phyloP scores from a whole-genome alignment of 2,888 invertebrate genomes.

The Sphaerophoria taeniata region DNA sequence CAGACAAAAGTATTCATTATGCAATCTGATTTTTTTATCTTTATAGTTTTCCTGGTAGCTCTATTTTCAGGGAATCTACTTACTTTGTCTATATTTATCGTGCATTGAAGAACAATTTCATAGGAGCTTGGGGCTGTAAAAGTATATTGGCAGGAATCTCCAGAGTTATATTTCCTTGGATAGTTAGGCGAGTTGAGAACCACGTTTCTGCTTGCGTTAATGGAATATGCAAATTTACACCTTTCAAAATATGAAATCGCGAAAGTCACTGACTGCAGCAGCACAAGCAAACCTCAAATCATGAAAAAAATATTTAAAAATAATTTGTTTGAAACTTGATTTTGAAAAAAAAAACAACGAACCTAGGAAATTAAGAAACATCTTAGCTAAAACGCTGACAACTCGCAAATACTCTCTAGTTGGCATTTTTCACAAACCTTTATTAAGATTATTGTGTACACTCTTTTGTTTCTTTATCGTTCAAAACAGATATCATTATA shows the following conservation, averaged over 20 bases:
- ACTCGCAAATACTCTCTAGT: slow-evolving; percentile 50
- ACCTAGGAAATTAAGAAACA: slow-evolving; percentile 48
- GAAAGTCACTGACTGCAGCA: slow-evolving; percentile 42
- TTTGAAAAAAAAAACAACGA: slow-evolving; percentile 21
- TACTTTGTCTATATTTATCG: slow-evolving; percentile 78
- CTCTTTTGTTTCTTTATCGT: not conserved
- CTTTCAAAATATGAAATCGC: slow-evolving; percentile 41
- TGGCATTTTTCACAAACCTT: slow-evolving; percentile 24
- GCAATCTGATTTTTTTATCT: too few species aligned
- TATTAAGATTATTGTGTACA: slow-evolving; percentile 46
- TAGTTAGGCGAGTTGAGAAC: slow-evolving; percentile 80
- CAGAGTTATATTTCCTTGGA: slow-evolving; percentile 77
- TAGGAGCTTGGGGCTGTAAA: slow-evolving; percentile 78
- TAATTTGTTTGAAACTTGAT: not conserved
- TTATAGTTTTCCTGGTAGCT: too few species aligned
- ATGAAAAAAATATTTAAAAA: not conserved
- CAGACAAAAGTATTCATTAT: too few species aligned
- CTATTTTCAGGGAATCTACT: not conserved
- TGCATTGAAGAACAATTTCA: slow-evolving; percentile 77
- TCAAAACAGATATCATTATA: slow-evolving; percentile 59
- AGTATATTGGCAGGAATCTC: slow-evolving; percentile 79
- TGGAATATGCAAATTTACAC: slow-evolving; percentile 77
- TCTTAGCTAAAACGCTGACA: slow-evolving; percentile 47
- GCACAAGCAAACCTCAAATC: slow-evolving; percentile 48
- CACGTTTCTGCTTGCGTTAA: slow-evolving; percentile 73